Evolutionary conservation across 2,113 vertebrate species (phyloP).

Genomic region (Mus spicilegus): DNA sequence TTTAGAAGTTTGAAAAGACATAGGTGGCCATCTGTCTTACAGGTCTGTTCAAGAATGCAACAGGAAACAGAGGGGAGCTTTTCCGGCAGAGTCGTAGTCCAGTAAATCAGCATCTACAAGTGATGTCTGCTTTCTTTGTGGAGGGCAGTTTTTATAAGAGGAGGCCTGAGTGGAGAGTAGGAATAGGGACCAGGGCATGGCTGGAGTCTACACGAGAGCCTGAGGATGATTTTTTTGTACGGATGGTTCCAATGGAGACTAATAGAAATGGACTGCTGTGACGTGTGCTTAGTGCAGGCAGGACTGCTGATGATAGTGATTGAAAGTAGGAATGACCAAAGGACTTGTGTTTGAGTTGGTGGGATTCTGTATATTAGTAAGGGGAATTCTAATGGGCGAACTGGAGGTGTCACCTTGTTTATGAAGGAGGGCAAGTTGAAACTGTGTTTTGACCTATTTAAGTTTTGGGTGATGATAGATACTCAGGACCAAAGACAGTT

Average conservation of each 20-base stretch:
- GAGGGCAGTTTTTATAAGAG: slow-evolving; percentile 20
- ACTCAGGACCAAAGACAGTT: slow-evolving; percentile 25
- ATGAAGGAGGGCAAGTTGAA: neutral
- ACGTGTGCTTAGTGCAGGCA: neutral
- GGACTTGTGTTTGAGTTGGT: neutral
- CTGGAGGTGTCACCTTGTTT: slow-evolving; percentile 1
- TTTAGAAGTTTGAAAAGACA: neutral
- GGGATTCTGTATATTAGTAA: neutral
- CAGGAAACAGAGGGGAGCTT: neutral
- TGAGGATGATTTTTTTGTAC: slow-evolving; percentile 15
- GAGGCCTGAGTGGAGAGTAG: neutral
- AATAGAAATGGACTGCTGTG: neutral
- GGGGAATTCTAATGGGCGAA: slow-evolving; percentile 32
- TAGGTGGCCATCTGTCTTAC: neutral
- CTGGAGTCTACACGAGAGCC: neutral
- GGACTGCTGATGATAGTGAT: neutral
- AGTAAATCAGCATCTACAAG: neutral
- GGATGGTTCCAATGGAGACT: neutral
- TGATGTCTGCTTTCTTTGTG: neutral
- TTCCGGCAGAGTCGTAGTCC: neutral
- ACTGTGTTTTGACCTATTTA: slow-evolving; percentile 24
- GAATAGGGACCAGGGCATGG: neutral
- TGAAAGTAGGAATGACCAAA: slow-evolving; percentile 20
- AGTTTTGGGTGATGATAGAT: slow-evolving; percentile 4
- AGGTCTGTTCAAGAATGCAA: neutral